Base-by-base conservation (phyloP, 2,113 vertebrate species). In the Cyprinodon tularosa region DNA sequence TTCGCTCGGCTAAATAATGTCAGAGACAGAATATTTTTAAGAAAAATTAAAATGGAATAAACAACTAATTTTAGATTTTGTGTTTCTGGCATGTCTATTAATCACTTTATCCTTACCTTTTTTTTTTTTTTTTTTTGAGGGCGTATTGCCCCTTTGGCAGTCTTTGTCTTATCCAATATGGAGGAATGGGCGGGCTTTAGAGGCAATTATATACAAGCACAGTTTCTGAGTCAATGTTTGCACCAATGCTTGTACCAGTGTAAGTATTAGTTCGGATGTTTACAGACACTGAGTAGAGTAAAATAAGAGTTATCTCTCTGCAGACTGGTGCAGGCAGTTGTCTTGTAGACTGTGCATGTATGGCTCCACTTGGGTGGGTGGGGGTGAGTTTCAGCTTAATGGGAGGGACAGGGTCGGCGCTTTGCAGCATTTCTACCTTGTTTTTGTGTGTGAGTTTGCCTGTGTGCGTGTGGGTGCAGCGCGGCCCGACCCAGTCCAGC, bases 51-150 rank as follows among this genome's bases (percentile, higher is more conserved):
- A 86, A 83, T 66, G 74, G 84, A 88, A 86, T 86, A 84, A 87
- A 89, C 79, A 87, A 87, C 74, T 88, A 81, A 89, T 89, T 90
- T 93, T 91, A 87, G 90, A 90, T 81, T 90, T 71, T 84, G 87
- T 91, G 82, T 91, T 90, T 90, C 76, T 86, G 90, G 92, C 91
- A 93, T 93, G 93, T 91, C 79, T 67, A 89, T 95, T 93, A 90
- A 90, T 93, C 90, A 90, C 86, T 89, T 93, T 94, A 86, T 93
- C 92, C 90, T 92, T 87, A 88, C 88, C 75, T 88, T 88, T 93
- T 53, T 15, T 48, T 4, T 48, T 93, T 92, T 50, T 17, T 50
- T 50, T 50, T 20, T 66, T 40, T 67, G 39, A 85, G 74, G 74
- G 42, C 8, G 42, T 45, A 13, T 22, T 29, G 64, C 42, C 80